Conservation (phyloP, 2,888 invertebrate species). For the Drosophila silvestris region DNA sequence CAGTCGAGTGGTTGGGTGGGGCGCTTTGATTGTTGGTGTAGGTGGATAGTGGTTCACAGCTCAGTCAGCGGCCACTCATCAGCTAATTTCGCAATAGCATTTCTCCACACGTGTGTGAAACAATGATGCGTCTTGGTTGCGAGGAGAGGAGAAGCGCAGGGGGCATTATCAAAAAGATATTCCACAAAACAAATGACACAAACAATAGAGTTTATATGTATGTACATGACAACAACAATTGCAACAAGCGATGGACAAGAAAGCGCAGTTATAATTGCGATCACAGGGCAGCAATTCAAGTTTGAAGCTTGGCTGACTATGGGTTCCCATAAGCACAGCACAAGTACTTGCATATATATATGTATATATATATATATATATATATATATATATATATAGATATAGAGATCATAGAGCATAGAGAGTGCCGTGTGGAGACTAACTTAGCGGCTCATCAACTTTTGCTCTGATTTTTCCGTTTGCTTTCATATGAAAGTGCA, state of each 20-base stretch:
- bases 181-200: slow-evolving; percentile 27
- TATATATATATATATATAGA: not conserved
- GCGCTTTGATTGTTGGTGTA: slow-evolving; percentile 2
- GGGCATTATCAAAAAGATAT: slow-evolving; percentile 9
- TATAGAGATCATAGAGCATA: not conserved
- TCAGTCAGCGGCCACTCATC: slow-evolving; percentile 39
- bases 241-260: slow-evolving; percentile 31
- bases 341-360: not conserved
- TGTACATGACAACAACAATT: slow-evolving; percentile 14
- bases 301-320: slow-evolving; percentile 1
- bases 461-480: slow-evolving; percentile 46
- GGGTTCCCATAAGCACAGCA: slow-evolving; percentile 20
- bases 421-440: slow-evolving; percentile 1
- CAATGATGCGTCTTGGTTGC: slow-evolving; percentile 41
- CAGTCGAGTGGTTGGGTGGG: slow-evolving; percentile 33
- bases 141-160: not conserved
- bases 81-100: slow-evolving; percentile 26
- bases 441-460: slow-evolving; percentile 54
- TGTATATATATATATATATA: no score
- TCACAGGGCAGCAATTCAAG: slow-evolving; percentile 37
- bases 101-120: slow-evolving; percentile 29
- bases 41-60: slow-evolving; percentile 13
- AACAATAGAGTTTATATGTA: not conserved
- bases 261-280: slow-evolving; percentile 51
- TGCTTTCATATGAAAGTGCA: slow-evolving; percentile 54